These are phyloP conservation scores for Rotaria socialis DNA, from an alignment of 2,888 invertebrate genomes.

Conservation along the genomic window DNA sequence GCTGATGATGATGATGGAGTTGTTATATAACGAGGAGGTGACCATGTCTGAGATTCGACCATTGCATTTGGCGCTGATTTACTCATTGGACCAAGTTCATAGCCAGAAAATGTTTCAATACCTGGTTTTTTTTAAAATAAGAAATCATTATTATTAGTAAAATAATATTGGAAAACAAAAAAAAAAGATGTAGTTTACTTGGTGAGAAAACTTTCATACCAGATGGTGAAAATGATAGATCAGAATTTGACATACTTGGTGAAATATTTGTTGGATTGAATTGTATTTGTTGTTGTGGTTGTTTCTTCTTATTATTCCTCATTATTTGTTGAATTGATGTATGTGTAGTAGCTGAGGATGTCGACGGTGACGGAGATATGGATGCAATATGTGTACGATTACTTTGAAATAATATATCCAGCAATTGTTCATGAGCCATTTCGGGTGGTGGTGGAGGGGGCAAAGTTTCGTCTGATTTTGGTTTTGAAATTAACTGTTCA, in stretches of 20 bases:
- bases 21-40: constrained; percentile 5
- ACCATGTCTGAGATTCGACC: not conserved
- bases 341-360: not conserved
- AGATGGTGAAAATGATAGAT: constrained; percentile 10
- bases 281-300: not conserved
- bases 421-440: constrained; percentile 15
- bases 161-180: not conserved
- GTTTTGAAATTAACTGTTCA: not conserved
- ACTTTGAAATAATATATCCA: not conserved
- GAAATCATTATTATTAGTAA: not conserved
- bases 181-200: not conserved
- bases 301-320: not conserved
- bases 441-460: not conserved
- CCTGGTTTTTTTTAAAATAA: not conserved
- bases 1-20: not conserved
- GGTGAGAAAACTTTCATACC: not conserved
- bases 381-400: not conserved
- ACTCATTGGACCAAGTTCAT: not conserved
- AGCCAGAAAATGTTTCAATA: not conserved
- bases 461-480: not conserved
- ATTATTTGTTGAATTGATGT: constrained; percentile 18
- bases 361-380: not conserved
- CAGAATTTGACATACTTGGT: constrained; percentile 6
- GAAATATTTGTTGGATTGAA: not conserved
- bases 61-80: not conserved